Evolutionary conservation across 1,140 invertebrate genomes (phyloP), one percentile per base, ranked within the genome.

Genomic region (Triops cancriformis): DNA sequence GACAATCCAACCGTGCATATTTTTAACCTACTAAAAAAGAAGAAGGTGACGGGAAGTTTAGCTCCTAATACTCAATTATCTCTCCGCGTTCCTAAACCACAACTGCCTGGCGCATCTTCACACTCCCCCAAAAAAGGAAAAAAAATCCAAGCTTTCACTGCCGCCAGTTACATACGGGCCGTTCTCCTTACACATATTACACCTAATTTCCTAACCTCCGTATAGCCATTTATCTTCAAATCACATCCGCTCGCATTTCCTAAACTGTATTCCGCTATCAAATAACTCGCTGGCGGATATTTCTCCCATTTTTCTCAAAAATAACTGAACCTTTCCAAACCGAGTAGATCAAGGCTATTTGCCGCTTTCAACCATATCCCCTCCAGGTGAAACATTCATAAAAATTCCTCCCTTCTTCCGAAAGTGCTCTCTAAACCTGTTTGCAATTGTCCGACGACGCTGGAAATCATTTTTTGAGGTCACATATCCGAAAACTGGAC

Each of bases 111-210:
- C 51, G 51, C 51, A 64, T 64, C 51, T 64, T 64, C 51, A 64
- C 4, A 14, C 10, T n/a, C 11, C 11, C 11, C 43, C 14, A 64
- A 23, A 64, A 18, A 23, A 0, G 0, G 0, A 64, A 0, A 64
- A 64, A 23, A 64, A 64, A 64, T 64, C 45, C 51, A 10, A 64
- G 51, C 51, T 64, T 64, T 64, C 51, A 64, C 51, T 64, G 51
- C 51, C 51, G 14, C 18, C 14, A 64, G 51, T 64, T 64, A 18
- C 18, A 64, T 18, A n/a, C 23, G 14, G 10, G 1, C n/a, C 14
- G 18, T 11, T 64, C 18, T 23, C 10, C n/a, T 64, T 64, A 37
- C 31, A 37, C 11, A 6, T n/a, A n/a, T n/a, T 18, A 18, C 23
- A 64, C 51, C 5, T n/a, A 10, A 23, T n/a, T n/a, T 0, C 5